Conservation (phyloP, 2,797 vertebrate genomes). For the Melanogrammus aeglefinus region DNA sequence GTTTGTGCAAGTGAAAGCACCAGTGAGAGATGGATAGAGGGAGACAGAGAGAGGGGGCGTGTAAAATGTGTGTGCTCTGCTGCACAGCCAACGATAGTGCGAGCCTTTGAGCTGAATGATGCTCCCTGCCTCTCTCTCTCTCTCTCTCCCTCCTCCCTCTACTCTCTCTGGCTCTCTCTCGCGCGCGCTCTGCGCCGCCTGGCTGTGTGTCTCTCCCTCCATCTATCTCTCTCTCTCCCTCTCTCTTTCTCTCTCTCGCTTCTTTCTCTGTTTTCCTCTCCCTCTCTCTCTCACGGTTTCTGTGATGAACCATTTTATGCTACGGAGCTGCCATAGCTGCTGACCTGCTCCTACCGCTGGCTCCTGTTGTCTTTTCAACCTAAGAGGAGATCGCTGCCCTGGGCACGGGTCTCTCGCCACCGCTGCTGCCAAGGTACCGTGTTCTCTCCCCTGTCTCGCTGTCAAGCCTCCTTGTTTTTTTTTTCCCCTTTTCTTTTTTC, state of each 20-base stretch:
- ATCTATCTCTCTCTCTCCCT: conserved; percentile 39
- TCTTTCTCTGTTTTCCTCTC: conserved; percentile 37
- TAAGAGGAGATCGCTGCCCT: conserved; percentile 67
- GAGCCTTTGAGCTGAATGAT: conserved; percentile 66
- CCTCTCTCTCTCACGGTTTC: conserved; percentile 47
- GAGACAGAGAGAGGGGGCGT: conserved; percentile 70
- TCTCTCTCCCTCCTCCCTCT: conserved; percentile 39
- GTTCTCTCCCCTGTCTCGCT: conserved; percentile 47
- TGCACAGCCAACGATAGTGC: conserved; percentile 75
- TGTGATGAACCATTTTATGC: conserved; percentile 80
- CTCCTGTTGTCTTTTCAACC: conserved; percentile 56
- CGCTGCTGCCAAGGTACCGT: conserved; percentile 64
- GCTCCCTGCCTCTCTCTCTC: conserved; percentile 60
- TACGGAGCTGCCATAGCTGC: conserved; percentile 65
- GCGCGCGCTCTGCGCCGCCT: conserved; percentile 46
- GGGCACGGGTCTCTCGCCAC: conserved; percentile 48
- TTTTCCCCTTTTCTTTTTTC: neutral
- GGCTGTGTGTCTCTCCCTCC: conserved; percentile 55
- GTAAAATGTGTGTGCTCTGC: conserved; percentile 74
- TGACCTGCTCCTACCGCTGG: conserved; percentile 47
- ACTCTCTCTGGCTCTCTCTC: conserved; percentile 37
- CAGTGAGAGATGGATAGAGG: conserved; percentile 45
- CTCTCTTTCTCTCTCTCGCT: conserved; percentile 36
- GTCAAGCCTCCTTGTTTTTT: conserved; percentile 51
- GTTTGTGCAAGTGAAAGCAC: conserved; percentile 51